A percentile compares a stretch with the other conserved stretches of the same genome.
These are phyloP conservation scores for Spongilla lacustris DNA, from an alignment of 37 sponge, comb jelly and placozoan species.

Conservation along the genomic window DNA sequence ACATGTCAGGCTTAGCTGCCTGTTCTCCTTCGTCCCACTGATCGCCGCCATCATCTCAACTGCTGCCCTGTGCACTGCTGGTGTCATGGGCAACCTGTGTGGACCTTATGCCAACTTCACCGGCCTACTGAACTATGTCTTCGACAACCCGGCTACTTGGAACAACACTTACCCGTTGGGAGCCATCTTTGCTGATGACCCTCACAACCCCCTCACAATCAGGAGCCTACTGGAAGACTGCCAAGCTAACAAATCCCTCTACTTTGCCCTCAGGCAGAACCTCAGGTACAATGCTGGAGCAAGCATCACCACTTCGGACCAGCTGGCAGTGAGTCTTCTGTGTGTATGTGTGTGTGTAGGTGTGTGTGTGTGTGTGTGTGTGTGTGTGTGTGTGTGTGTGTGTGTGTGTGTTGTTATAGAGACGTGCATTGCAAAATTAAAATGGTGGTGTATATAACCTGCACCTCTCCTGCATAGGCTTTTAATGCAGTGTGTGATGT, in stretches of 20 bases:
- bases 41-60: conserved; percentile 25
- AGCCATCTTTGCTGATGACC: conserved; percentile 14
- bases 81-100: conserved; percentile 48
- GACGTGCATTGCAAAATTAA: too few relatives aligned
- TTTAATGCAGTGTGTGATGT: too few relatives aligned
- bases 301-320: too few relatives aligned
- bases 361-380: too few relatives aligned
- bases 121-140: conserved; percentile 27
- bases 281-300: conserved; percentile 11
- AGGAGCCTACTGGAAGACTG: conserved; percentile 32
- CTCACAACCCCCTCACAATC: conserved; percentile 38
- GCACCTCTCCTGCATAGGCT: too few relatives aligned
- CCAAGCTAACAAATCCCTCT: conserved; percentile 34
- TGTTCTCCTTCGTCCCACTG: conserved; percentile 27
- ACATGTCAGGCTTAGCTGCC: conserved; percentile 38
- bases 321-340: too few relatives aligned
- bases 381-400: too few relatives aligned
- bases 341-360: too few relatives aligned
- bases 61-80: conserved; percentile 32
- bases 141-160: conserved; percentile 63
- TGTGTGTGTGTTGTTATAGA: too few relatives aligned
- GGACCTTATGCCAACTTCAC: conserved; percentile 45
- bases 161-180: conserved; percentile 51
- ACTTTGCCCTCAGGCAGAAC: conserved; percentile 25
- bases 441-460: too few relatives aligned